Evolutionary conservation across 2,113 vertebrate genomes (phyloP).

Genomic region (Heliornis fulica): DNA sequence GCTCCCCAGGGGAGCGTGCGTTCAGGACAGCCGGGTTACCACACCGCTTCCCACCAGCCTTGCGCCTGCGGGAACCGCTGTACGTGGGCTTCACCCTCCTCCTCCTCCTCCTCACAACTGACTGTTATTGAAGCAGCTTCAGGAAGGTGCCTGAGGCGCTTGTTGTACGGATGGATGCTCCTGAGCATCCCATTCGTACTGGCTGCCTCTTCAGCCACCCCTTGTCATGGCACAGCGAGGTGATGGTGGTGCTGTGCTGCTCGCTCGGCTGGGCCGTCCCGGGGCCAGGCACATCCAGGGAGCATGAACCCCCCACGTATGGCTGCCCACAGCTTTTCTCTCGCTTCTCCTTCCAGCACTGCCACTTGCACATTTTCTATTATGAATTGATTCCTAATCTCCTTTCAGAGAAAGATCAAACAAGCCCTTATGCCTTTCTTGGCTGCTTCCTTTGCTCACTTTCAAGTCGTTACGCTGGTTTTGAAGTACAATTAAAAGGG

Average conservation of each 20-base stretch:
- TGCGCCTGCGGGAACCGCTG: rapidly evolving
- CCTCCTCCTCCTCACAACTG: background rate
- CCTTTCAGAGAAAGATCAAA: slow-evolving; percentile 66
- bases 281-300: background rate
- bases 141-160: background rate
- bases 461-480: background rate
- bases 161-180: too few species aligned
- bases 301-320: rapidly evolving
- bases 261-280: background rate
- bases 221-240: background rate
- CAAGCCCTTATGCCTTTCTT: slow-evolving; percentile 6
- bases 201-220: background rate
- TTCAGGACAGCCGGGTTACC: background rate
- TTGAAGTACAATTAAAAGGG: slow-evolving; percentile 15
- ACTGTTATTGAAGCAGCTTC: background rate
- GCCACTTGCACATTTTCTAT: background rate
- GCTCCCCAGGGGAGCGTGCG: background rate
- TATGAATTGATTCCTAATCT: slow-evolving; percentile 49
- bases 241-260: background rate
- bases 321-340: background rate
- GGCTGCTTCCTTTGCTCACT: background rate
- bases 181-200: too few species aligned
- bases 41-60: background rate
- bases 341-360: background rate
- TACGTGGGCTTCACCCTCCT: background rate